phyloP scores from a whole-genome alignment of 2,797 vertebrate genomes.

The Rhincodon typus region DNA sequence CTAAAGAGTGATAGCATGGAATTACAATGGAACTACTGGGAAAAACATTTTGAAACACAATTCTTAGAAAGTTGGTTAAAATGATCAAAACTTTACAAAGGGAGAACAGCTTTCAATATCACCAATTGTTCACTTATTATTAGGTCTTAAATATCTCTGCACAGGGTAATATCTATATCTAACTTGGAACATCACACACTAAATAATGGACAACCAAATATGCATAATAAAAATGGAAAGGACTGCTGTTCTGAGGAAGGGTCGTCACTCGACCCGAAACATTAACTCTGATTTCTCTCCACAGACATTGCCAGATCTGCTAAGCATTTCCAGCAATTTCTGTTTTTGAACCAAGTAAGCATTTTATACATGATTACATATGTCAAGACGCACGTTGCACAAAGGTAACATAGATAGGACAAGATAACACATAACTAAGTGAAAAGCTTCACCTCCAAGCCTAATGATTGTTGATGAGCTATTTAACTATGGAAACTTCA shows the following conservation, averaged over 20 bases:
- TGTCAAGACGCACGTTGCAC: background rate
- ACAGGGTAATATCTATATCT: background rate
- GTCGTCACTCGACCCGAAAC: too few relatives aligned
- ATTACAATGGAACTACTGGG: too few relatives aligned
- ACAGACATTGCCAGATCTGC: too few relatives aligned
- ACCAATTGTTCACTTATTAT: background rate
- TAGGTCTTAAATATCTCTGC: background rate
- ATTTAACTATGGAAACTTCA: background rate
- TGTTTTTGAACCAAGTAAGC: too few relatives aligned
- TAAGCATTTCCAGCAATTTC: too few relatives aligned
- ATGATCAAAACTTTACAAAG: background rate
- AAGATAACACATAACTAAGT: background rate
- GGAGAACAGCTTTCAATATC: background rate
- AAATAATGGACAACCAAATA: background rate
- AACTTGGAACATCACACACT: background rate
- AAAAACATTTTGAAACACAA: background rate
- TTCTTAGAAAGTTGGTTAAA: background rate
- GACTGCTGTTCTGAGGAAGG: too few relatives aligned
- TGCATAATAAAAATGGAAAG: too few relatives aligned
- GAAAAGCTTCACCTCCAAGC: background rate
- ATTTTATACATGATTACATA: background rate
- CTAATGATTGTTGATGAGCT: background rate
- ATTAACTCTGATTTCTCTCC: too few relatives aligned
- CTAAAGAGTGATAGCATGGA: background rate
- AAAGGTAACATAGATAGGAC: background rate